phyloP scores from a whole-genome alignment of 2,797 vertebrate genomes.

The Chloroceryle amazona region DNA sequence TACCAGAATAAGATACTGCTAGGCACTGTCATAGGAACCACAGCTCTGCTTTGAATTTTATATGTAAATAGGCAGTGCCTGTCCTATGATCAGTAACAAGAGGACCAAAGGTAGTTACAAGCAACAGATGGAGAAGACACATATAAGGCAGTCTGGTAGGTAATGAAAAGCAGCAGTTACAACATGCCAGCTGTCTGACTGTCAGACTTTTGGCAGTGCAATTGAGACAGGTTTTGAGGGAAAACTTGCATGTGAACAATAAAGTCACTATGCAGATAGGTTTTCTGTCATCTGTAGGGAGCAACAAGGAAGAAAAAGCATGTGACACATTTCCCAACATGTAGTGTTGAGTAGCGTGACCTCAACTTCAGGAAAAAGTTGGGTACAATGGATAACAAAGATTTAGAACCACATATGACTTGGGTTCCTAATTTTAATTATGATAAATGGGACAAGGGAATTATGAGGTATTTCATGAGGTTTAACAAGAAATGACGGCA shows the following conservation, averaged over 20 bases:
- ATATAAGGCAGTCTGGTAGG: background rate
- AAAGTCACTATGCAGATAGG: background rate
- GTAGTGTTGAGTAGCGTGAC: background rate
- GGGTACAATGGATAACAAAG: accelerated
- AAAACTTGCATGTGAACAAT: background rate
- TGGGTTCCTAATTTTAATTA: background rate
- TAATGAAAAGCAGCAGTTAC: background rate
- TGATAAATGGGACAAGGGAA: background rate
- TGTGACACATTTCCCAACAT: background rate
- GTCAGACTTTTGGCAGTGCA: background rate
- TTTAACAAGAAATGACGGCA: background rate
- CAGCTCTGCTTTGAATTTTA: background rate
- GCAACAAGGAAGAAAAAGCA: background rate
- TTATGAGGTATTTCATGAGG: background rate
- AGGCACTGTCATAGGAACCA: background rate
- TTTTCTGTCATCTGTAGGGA: background rate
- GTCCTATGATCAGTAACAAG: background rate
- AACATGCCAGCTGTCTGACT: background rate
- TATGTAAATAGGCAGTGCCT: background rate
- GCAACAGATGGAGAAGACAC: background rate
- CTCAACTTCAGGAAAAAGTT: background rate
- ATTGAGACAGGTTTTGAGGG: background rate
- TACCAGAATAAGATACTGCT: background rate
- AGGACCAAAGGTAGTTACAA: background rate
- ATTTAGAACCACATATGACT: background rate